These are phyloP conservation scores for Lutjanus campechanus DNA, from an alignment of 2,797 vertebrate genomes.

Conservation along the genomic window DNA sequence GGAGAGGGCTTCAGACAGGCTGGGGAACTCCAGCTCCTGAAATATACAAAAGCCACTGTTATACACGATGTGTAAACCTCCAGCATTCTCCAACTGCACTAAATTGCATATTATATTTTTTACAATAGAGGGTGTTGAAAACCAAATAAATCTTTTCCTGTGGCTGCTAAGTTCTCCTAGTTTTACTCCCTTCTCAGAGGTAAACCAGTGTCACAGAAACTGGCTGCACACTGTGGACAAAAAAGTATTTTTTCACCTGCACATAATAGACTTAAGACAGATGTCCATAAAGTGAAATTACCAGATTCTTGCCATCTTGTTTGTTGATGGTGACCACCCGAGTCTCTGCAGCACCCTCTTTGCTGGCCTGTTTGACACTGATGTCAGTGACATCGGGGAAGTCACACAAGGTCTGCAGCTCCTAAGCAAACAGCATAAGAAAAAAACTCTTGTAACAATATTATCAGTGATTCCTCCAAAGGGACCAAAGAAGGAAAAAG, in stretches of 20 bases:
- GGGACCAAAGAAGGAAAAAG: background rate
- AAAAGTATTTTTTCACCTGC: background rate
- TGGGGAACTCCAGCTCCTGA: slow-evolving; percentile 94
- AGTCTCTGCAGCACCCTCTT: slow-evolving; percentile 91
- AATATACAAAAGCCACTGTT: slow-evolving; percentile 5
- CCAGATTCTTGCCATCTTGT: slow-evolving; percentile 94
- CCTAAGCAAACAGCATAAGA: slow-evolving; percentile 72
- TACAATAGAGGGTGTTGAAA: background rate
- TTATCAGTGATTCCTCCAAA: background rate
- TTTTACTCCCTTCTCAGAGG: background rate
- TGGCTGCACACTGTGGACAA: background rate
- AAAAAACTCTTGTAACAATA: background rate
- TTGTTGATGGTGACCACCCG: slow-evolving; percentile 95
- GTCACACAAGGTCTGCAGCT: slow-evolving; percentile 94
- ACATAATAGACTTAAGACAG: background rate
- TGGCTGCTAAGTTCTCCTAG: background rate
- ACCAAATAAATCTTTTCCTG: background rate
- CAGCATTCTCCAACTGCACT: background rate
- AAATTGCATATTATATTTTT: background rate
- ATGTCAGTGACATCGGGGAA: slow-evolving; percentile 96
- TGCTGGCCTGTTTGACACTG: slow-evolving; percentile 93
- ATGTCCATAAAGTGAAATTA: slow-evolving; percentile 68
- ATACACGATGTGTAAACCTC: slow-evolving; percentile 5
- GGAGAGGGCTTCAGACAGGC: slow-evolving; percentile 92
- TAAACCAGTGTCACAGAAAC: background rate